These are phyloP conservation scores for Carcinoscorpius rotundicauda DNA, from an alignment of 1,140 invertebrate genomes.

Conservation along the genomic window DNA sequence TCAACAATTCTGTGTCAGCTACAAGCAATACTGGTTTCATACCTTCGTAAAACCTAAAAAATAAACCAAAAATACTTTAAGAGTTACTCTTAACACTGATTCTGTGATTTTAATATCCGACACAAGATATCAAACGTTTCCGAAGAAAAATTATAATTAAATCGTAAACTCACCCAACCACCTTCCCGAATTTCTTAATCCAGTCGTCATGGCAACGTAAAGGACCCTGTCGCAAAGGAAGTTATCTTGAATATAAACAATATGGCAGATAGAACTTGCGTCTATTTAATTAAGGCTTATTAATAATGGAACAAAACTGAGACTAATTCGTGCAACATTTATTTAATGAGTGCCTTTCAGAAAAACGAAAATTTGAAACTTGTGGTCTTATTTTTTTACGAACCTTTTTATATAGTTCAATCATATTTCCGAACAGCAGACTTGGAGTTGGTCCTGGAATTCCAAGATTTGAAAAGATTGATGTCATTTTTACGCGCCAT, in stretches of 20 bases:
- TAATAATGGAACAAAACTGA: not conserved
- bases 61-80: not conserved
- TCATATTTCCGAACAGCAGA: constrained; percentile 7
- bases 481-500: constrained; percentile 1
- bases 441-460: constrained; percentile 10
- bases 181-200: constrained; percentile 29
- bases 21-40: constrained; percentile 29
- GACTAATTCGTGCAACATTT: too few species aligned
- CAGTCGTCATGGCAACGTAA: constrained; percentile 23
- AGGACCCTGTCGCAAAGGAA: constrained; percentile 6
- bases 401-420: constrained; percentile 5
- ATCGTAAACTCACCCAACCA: constrained; percentile 25
- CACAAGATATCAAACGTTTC: too few species aligned
- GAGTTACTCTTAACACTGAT: not conserved
- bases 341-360: too few species aligned
- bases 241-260: not conserved
- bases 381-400: too few species aligned
- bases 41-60: constrained; percentile 27
- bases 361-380: too few species aligned
- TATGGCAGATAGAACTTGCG: not conserved
- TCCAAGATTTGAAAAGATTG: constrained; percentile 3
- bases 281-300: not conserved
- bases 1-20: constrained; percentile 29
- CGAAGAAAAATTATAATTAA: too few species aligned
- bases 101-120: too few species aligned